Base-by-base conservation (phyloP, 2,113 vertebrate genomes). In the Opisthocomus hoazin region DNA sequence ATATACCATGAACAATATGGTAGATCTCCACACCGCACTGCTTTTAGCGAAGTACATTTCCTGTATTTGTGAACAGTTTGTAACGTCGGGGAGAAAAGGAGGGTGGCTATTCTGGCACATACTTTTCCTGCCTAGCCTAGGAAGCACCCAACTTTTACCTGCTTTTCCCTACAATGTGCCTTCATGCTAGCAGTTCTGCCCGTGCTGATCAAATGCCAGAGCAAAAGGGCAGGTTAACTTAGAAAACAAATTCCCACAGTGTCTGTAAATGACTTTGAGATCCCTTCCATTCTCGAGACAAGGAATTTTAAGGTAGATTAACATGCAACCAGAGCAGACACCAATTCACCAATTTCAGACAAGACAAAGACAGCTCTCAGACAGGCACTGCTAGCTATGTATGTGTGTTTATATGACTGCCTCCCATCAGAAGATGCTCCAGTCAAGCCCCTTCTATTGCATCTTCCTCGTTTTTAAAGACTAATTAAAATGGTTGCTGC, bases 31-130 rank as follows among this genome's bases (percentile, higher is more conserved):
- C 56, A 81, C 16, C 17, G 12, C 61, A 50, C 48, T 87, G 86
- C 77, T 87, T 93, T 85, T 14, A 81, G 84, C 74, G 18, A 96
- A 97, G 96, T 97, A 97, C 96, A 97, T 96, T 97, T 97, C 95
- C 74, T 93, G 87, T 85, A 97, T 97, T 96, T 97, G 96, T 97
- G 63, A 87, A 39, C 12, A 56, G 61, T 73, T 73, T 63, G 64
- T 45, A 69, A 60, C 30, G 30, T 0, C 3, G 50, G 58, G 43
- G 32, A 82, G 29, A 88, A 54, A 43, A 46, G 17, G n/a, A 56
- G 27, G 77, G 30, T 6, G 2, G 30, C 56, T 84, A 6, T 68
- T 80, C 39, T 26, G 26, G 70, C 29, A 65, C 81, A 4, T 6
- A 32, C 18, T 27, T 65, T 84, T 79, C 84, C 71, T 57, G 41